phyloP scores from a whole-genome alignment of 2,888 invertebrate genomes.

The Heliconius sara region DNA sequence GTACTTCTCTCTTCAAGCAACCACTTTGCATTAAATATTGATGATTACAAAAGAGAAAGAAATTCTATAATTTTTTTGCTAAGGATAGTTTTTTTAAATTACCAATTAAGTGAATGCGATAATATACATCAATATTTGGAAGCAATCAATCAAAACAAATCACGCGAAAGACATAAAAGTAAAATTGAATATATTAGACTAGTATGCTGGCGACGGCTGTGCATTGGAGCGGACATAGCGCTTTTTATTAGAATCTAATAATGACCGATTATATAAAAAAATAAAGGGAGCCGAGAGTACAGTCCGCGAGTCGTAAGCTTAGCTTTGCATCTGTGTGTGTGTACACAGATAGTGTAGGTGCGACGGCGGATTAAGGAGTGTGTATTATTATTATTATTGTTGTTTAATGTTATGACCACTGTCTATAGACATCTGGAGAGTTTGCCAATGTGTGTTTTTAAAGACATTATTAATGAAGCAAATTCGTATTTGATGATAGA shows the following conservation, averaged over 20 bases:
- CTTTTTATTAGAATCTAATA: slow-evolving; percentile 70
- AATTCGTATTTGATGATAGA: not conserved
- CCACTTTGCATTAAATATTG: not conserved
- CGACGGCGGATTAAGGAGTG: no score
- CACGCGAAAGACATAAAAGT: slow-evolving; percentile 82
- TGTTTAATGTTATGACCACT: no score
- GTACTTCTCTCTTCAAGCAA: not conserved
- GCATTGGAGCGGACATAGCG: slow-evolving; percentile 67
- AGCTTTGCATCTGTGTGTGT: no score
- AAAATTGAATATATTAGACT: slow-evolving; percentile 80
- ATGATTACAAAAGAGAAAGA: not conserved
- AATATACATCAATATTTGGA: slow-evolving; percentile 81
- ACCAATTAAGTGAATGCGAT: slow-evolving; percentile 4
- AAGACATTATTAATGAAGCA: no score
- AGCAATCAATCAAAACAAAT: slow-evolving; percentile 83
- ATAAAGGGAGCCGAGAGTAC: slow-evolving; percentile 65
- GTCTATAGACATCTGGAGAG: no score
- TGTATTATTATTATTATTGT: no score
- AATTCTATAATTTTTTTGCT: not conserved
- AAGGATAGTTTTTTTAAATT: slow-evolving; percentile 26
- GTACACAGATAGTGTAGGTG: no score
- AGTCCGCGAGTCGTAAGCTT: slow-evolving; percentile 32
- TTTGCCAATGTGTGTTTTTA: no score
- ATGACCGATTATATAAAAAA: slow-evolving; percentile 74
- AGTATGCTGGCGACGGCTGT: slow-evolving; percentile 63